phyloP scores from a whole-genome alignment of 2,888 invertebrate species.

The Cryptus viduatorius region DNA sequence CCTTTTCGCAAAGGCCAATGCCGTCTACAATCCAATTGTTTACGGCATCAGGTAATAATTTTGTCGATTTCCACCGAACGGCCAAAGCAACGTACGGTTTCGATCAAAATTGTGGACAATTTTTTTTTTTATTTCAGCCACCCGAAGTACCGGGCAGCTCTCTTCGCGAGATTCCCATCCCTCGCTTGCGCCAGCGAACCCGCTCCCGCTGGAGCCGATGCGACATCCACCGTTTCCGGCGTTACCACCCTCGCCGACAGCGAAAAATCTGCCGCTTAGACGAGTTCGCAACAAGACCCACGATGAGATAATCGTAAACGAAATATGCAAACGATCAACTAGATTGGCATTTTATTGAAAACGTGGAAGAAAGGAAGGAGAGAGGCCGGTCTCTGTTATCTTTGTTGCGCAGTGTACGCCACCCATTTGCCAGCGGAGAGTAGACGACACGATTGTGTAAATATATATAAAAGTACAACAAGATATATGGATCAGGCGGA shows the following conservation, averaged over 20 bases:
- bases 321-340: not conserved
- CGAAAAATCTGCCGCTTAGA: slow-evolving; percentile 89
- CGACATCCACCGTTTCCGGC: slow-evolving; percentile 89
- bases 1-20: slow-evolving; percentile 96
- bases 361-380: not conserved
- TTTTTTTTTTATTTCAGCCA: slow-evolving; percentile 86
- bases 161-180: slow-evolving; percentile 92
- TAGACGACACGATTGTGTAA: slow-evolving; percentile 23
- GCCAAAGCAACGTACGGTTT: too few relatives aligned
- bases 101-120: too few relatives aligned
- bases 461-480: not conserved
- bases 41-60: slow-evolving; percentile 93
- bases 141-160: slow-evolving; percentile 92
- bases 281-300: not conserved
- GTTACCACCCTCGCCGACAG: slow-evolving; percentile 89
- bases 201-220: slow-evolving; percentile 86
- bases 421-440: not conserved
- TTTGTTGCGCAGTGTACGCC: too few relatives aligned
- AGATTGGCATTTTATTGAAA: not conserved
- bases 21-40: slow-evolving; percentile 96
- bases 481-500: not conserved
- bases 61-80: too few relatives aligned
- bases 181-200: slow-evolving; percentile 88
- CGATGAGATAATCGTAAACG: not conserved
- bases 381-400: too few relatives aligned